Evolutionary conservation across 2,888 invertebrate species (phyloP), one percentile per base, ranked within the genome.

Genomic region (Psococerastis gibbosa): DNA sequence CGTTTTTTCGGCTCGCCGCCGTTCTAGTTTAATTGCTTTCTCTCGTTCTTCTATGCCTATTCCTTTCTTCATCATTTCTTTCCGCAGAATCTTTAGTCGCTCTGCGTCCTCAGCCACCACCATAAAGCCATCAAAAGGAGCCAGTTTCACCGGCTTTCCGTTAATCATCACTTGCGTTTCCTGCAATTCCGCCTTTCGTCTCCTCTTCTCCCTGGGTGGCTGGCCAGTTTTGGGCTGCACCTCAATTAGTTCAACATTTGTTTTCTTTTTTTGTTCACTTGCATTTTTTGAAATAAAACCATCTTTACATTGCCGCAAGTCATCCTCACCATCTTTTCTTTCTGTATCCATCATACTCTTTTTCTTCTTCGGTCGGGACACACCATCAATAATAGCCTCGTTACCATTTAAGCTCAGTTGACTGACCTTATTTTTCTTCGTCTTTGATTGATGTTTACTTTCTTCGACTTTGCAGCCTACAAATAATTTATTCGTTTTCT

Each of bases 1-100:
- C 1, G 71, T 70, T 59, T 80, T 81, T 54, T 82, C 81, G 3
- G 80, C 78, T 55, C 70, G 69, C 46, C 81, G 61, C 38, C 79
- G 65, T 56, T 80, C 78, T 15, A 76, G 53, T 56, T 80, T 78
- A 58, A 81, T 66, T 2, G 75, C 72, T 32, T 63, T 61, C 43
- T 72, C 64, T 1, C 81, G 70, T 55, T 79, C 77, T 52, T 70
- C 70, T 54, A 71, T 68, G 0, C 79, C 75, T 46, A 80, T 68
- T 1, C 62, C 63, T 55, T 52, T 75, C 46, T 69, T 69, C 1
- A 73, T 67, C 70, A 81, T 70, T 53, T 69, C 68, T 45, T 67
- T 65, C 51, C 67, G 68, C n/a, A 81, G 58, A 44, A 72, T 66
- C 44, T 62, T 63, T 8, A 82, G 56, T 47, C 77, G 63, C 22